Conservation (phyloP, 53 echinoderm and acorn worm genomes). For the Apostichopus leukothele region DNA sequence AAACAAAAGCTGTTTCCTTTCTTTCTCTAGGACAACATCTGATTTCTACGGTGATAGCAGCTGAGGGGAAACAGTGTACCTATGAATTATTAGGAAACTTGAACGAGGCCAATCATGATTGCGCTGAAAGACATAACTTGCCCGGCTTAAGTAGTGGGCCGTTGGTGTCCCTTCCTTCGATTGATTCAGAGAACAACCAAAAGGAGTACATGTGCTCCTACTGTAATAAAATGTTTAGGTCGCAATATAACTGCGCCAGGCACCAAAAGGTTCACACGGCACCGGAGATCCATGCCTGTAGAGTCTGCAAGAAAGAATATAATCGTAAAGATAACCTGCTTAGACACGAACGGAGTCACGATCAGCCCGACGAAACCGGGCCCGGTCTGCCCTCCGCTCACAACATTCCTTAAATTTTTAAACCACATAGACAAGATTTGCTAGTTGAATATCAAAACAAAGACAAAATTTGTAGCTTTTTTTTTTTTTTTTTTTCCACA, state of each 20-base stretch:
- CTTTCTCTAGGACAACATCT: not conserved
- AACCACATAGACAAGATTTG: too few species aligned
- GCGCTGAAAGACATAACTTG: not conserved
- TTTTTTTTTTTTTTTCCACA: too few species aligned
- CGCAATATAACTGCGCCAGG: not conserved
- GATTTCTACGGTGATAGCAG: not conserved
- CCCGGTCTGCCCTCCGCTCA: too few species aligned
- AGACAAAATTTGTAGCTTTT: too few species aligned
- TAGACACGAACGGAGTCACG: not conserved
- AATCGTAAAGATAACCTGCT: conserved; percentile 3
- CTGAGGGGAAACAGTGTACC: not conserved
- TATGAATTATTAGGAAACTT: not conserved
- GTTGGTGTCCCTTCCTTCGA: not conserved
- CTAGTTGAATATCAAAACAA: too few species aligned
- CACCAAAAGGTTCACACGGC: not conserved
- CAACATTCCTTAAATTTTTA: too few species aligned
- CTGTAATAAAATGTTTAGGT: conserved; percentile 1
- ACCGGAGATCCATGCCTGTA: not conserved
- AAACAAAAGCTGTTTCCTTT: not conserved
- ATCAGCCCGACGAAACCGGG: not conserved
- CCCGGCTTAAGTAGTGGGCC: not conserved
- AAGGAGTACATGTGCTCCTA: conserved; percentile 7
- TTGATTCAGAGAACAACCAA: not conserved
- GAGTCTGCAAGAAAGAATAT: not conserved
- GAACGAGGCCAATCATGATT: not conserved